Base-by-base conservation (phyloP, 1,140 invertebrate genomes). In the Onthophagus taurus region DNA sequence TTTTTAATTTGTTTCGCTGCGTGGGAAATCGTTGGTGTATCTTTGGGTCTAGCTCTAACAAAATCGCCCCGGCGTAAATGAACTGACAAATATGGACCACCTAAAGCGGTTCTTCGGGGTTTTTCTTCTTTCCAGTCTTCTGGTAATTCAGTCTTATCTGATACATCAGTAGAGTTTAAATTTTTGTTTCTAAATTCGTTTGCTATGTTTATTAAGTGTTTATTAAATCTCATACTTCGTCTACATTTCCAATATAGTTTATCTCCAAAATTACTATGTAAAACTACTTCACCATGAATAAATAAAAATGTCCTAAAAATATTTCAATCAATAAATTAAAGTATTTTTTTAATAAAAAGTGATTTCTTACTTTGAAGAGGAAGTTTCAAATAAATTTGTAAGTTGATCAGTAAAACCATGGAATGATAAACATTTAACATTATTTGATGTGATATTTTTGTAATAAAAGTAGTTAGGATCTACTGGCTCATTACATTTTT, bases 51-150 rank as follows among this genome's bases (percentile, higher is more conserved):
- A 11, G 78, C 74, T 26, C 68, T 65, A 1, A 87, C 58, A 69
- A 93, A 97, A 68, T 97, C 92, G 47, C 74, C 72, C 53, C 93
- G 71, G 60, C 92, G 72, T 57, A 92, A 72, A 69, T 97, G 93
- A 31, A 85, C 75, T 38, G 74, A 71, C 24, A 95, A 42, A 63
- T 89, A 96, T 7, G 80, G 78, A 0, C 80, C 83, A 48, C 89
- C 90, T 47, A 67, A 55, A 3, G 64, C 73, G 57, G 53, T 61
- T 55, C 72, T 61, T 46, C 67, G 59, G 17, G 47, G 55, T 67
- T 72, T 75, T 66, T 81, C 76, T 45, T 75, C 53, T 47, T 54
- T 70, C 82, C 83, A 87, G 55, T 80, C 69, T 8, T 57, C 29
- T 1, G 71, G 63, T 24, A 77, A 53, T 21, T 64, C 37, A 13